phyloP scores from a whole-genome alignment of 2,888 invertebrate species.

The Nemotelus pantherinus region DNA sequence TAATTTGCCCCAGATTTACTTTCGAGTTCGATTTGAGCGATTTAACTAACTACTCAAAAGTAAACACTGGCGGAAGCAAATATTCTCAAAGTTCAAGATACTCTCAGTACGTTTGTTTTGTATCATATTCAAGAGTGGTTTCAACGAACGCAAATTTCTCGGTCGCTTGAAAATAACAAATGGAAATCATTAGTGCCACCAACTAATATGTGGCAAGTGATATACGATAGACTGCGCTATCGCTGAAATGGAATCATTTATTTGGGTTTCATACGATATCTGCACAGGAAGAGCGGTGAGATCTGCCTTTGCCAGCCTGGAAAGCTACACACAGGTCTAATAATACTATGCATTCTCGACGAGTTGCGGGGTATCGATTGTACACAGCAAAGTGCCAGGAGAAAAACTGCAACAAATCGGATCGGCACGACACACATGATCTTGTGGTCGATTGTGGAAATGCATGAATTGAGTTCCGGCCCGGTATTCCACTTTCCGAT shows the following conservation, averaged over 20 bases:
- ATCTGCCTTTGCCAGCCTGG: slow-evolving; percentile 19
- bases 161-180: too few species aligned
- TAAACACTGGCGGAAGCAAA: too few species aligned
- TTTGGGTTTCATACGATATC: slow-evolving; percentile 16
- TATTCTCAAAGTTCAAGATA: too few species aligned
- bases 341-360: not conserved
- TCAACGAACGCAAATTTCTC: too few species aligned
- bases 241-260: slow-evolving; percentile 14
- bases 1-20: too few species aligned
- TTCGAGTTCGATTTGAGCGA: too few species aligned
- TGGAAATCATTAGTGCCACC: too few species aligned
- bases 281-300: slow-evolving; percentile 36
- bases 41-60: too few species aligned
- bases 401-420: not conserved
- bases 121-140: too few species aligned
- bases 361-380: not conserved
- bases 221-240: not conserved
- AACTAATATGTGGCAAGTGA: too few species aligned
- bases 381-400: not conserved
- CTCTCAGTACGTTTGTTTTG: too few species aligned
- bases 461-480: slow-evolving; percentile 50
- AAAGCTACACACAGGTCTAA: slow-evolving; percentile 24
- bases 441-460: slow-evolving; percentile 34
- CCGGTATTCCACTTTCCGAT: slow-evolving; percentile 50
- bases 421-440: not conserved